Conservation (phyloP, 2,888 invertebrate species). For the Pollenia angustigena region DNA sequence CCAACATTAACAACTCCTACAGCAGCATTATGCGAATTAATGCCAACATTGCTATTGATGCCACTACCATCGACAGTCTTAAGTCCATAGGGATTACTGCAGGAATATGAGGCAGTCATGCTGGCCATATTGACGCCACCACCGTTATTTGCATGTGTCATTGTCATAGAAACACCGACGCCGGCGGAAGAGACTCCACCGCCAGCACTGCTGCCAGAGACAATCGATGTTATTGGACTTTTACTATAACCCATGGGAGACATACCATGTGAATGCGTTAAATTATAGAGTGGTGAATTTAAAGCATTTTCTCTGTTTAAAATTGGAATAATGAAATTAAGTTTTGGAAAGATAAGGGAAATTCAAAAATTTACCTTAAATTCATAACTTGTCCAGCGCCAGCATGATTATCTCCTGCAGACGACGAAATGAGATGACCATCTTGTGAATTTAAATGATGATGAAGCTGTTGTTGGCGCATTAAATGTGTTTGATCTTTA, state of each 20-base stretch:
- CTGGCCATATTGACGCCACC: conserved; percentile 61
- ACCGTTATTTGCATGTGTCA: conserved; percentile 70
- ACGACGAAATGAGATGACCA: conserved; percentile 67
- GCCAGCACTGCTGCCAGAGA: conserved; percentile 71
- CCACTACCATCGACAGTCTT: conserved; percentile 81
- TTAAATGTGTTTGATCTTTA: conserved; percentile 84
- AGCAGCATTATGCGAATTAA: conserved; percentile 63
- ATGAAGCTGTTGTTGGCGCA: conserved; percentile 76
- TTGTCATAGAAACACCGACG: conserved; percentile 51
- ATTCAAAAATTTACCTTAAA: conserved; percentile 78
- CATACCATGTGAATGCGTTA: conserved; percentile 83
- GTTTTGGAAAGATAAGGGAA: neutral
- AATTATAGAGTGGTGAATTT: conserved; percentile 83
- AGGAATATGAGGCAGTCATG: conserved; percentile 79
- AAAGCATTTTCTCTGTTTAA: conserved; percentile 81
- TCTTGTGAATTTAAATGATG: conserved; percentile 71
- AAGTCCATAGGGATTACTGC: conserved; percentile 82
- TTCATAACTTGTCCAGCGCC: conserved; percentile 79
- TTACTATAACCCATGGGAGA: conserved; percentile 83
- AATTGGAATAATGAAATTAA: conserved; percentile 17
- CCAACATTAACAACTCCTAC: conserved; percentile 74
- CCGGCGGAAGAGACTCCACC: conserved; percentile 45
- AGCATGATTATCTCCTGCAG: conserved; percentile 75
- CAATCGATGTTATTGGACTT: conserved; percentile 80
- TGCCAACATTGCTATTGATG: conserved; percentile 74